Evolutionary conservation across 2,888 invertebrate species (phyloP).

Genomic region (Cantharis rustica): DNA sequence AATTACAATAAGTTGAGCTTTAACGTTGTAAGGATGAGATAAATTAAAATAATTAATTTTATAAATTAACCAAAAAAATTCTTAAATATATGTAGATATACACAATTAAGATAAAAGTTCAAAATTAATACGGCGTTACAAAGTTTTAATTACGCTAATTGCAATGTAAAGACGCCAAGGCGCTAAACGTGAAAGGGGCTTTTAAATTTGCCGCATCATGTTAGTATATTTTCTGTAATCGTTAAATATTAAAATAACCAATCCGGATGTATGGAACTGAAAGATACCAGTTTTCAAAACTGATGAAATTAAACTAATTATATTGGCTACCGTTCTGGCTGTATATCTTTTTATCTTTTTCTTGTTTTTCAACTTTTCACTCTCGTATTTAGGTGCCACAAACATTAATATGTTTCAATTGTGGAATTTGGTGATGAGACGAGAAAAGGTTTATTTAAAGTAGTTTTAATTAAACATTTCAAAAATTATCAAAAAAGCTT

Average conservation of each 20-base stretch:
- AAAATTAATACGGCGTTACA: neutral
- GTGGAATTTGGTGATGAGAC: neutral
- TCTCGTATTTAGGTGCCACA: conserved; percentile 21
- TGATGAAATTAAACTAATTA: conserved; percentile 41
- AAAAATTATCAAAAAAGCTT: neutral
- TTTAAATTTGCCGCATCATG: conserved; percentile 33
- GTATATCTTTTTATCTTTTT: conserved; percentile 7
- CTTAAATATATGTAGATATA: neutral
- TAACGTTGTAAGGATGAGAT: neutral
- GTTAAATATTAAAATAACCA: neutral
- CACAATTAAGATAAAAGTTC: neutral
- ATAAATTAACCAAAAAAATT: neutral
- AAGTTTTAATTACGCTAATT: neutral
- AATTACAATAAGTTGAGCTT: neutral
- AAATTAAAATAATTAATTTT: neutral
- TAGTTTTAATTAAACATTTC: neutral
- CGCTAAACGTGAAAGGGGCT: neutral
- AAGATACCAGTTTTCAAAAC: conserved; percentile 36
- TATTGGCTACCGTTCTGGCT: conserved; percentile 35
- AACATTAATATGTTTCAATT: conserved; percentile 15
- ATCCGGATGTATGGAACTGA: conserved; percentile 31
- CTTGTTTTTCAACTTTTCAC: conserved; percentile 9
- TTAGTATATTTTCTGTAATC: neutral
- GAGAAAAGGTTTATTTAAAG: neutral
- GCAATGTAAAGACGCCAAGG: neutral